A percentile compares a stretch with the other conserved stretches of the same genome.
These are phyloP conservation scores for Cryptocephalus moraei DNA, from an alignment of 2,888 invertebrate genomes.

Conservation along the genomic window DNA sequence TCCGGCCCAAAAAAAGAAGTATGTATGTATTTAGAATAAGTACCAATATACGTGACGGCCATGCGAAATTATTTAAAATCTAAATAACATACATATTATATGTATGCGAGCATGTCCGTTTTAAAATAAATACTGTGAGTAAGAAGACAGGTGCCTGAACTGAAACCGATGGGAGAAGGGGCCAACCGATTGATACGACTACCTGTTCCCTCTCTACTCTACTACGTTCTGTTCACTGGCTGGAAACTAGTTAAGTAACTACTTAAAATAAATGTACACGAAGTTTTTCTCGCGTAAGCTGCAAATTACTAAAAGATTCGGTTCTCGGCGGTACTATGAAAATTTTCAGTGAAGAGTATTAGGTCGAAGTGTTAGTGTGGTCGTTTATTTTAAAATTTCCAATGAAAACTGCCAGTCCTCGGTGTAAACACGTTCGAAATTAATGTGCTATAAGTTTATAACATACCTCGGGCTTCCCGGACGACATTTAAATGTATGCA, in stretches of 20 bases:
- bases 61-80: background rate
- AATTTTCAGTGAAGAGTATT: conserved; percentile 6
- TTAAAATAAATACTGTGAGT: conserved; percentile 2
- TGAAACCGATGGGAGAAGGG: conserved; percentile 9
- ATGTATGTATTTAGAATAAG: too few species aligned
- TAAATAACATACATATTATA: background rate
- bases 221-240: conserved; percentile 13
- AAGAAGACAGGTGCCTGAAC: conserved; percentile 12
- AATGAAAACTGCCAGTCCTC: background rate
- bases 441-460: background rate
- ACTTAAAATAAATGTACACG: conserved; percentile 9
- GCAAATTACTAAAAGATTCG: too few species aligned
- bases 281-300: conserved; percentile 8
- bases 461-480: too few species aligned
- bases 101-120: conserved; percentile 1
- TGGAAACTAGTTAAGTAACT: conserved; percentile 17
- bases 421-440: conserved; percentile 3
- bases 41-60: background rate
- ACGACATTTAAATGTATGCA: too few species aligned
- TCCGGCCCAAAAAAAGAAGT: too few species aligned
- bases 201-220: conserved; percentile 32
- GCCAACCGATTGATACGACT: conserved; percentile 19
- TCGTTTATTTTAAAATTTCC: conserved; percentile 1
- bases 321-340: conserved; percentile 4
- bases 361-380: background rate